Evolutionary conservation across 2,113 vertebrate species (phyloP).

Genomic region (Malurus cyaneus): DNA sequence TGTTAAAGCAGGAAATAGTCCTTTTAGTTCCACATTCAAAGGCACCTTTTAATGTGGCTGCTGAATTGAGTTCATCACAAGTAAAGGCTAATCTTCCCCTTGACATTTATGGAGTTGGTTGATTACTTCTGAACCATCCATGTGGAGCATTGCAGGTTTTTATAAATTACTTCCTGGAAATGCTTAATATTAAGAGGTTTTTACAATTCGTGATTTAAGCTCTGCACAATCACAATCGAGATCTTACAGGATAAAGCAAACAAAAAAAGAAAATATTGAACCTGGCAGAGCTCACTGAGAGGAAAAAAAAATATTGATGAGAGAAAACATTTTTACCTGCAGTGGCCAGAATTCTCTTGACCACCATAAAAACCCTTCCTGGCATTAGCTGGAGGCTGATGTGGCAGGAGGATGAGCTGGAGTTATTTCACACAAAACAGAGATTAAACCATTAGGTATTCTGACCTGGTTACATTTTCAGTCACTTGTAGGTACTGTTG

Average conservation of each 20-base stretch:
- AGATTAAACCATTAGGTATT: not conserved
- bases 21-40: not conserved
- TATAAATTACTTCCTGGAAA: conserved; percentile 6
- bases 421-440: not conserved
- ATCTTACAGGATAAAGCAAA: not conserved
- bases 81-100: conserved; percentile 27
- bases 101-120: not conserved
- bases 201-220: not conserved
- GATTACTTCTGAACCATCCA: not conserved
- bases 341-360: not conserved
- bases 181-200: not conserved
- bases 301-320: not conserved
- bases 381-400: not conserved
- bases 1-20: not conserved
- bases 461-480: not conserved
- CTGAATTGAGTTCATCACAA: conserved; percentile 11
- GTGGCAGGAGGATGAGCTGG: not conserved
- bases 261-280: not conserved
- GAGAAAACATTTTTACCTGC: not conserved
- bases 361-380: not conserved
- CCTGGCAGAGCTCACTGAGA: not conserved
- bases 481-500: not conserved
- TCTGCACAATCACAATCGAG: not conserved
- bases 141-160: not conserved
- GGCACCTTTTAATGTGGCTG: not conserved